Percentiles rank a stretch among this genome's conserved stretches.
Evolutionary conservation across 1,140 invertebrate species (phyloP).

Genomic region (Heliothis subflexa): DNA sequence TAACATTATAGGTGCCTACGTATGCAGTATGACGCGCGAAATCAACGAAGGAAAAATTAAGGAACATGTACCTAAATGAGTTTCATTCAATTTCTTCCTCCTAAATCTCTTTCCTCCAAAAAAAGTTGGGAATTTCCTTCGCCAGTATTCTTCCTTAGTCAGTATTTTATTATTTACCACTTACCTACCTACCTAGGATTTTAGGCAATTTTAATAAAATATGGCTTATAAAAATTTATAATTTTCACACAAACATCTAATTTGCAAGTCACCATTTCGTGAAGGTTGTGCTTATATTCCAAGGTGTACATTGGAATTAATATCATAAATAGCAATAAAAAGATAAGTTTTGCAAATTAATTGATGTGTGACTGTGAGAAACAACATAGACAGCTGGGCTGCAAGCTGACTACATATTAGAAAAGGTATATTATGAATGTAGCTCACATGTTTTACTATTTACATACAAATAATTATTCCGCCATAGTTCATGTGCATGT

Average conservation of each 20-base stretch:
- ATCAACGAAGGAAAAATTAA: too few relatives aligned
- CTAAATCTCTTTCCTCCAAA: too few relatives aligned
- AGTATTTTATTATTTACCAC: too few relatives aligned
- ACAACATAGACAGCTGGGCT: neutral
- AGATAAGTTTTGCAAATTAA: neutral
- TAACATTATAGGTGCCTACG: too few relatives aligned
- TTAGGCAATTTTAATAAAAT: neutral
- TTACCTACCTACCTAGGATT: too few relatives aligned
- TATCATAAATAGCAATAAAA: neutral
- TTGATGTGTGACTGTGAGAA: neutral
- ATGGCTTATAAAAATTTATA: neutral
- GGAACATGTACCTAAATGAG: too few relatives aligned
- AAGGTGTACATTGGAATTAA: neutral
- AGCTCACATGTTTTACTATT: neutral
- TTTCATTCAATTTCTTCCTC: too few relatives aligned
- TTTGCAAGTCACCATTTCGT: slow-evolving; percentile 9
- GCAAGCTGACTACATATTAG: neutral
- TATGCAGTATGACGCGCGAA: too few relatives aligned
- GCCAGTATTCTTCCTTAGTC: neutral
- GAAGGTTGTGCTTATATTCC: neutral
- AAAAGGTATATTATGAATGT: neutral
- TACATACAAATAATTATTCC: neutral
- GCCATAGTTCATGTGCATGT: too few relatives aligned
- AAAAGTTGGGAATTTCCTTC: neutral
- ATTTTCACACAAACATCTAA: neutral